phyloP scores from a whole-genome alignment of 2,888 invertebrate genomes.

The Tipula lateralis region DNA sequence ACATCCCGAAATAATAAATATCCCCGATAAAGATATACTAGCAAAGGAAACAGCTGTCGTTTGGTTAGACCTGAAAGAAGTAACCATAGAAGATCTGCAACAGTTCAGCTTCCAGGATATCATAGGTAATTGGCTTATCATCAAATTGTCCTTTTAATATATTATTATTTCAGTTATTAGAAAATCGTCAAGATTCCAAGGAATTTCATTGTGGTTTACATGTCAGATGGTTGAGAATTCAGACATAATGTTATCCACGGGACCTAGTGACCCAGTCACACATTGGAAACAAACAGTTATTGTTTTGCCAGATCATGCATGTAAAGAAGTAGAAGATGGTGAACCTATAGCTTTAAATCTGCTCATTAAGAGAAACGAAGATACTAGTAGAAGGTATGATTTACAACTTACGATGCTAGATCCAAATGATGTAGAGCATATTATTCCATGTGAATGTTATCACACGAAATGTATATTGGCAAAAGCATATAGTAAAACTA shows the following conservation, averaged over 20 bases:
- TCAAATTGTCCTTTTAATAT: background rate
- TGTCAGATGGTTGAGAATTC: slow-evolving; percentile 56
- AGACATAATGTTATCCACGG: slow-evolving; percentile 68
- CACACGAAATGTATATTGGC: slow-evolving; percentile 74
- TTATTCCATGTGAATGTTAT: slow-evolving; percentile 70
- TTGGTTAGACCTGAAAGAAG: slow-evolving; percentile 64
- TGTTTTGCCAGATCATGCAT: slow-evolving; percentile 63
- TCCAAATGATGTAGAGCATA: slow-evolving; percentile 64
- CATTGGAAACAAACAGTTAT: slow-evolving; percentile 96
- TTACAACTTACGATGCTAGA: slow-evolving; percentile 67
- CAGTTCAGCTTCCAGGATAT: slow-evolving; percentile 59
- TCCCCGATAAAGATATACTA: background rate
- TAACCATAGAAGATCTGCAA: slow-evolving; percentile 57
- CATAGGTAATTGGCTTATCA: slow-evolving; percentile 42
- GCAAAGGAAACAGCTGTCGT: slow-evolving; percentile 55
- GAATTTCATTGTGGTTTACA: slow-evolving; percentile 76
- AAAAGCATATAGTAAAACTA: slow-evolving; percentile 46
- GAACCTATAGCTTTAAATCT: slow-evolving; percentile 68
- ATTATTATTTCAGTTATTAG: slow-evolving; percentile 39
- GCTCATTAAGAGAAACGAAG: slow-evolving; percentile 50
- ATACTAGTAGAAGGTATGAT: slow-evolving; percentile 53
- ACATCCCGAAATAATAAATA: slow-evolving; percentile 57
- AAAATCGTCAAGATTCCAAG: slow-evolving; percentile 60
- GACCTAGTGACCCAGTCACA: slow-evolving; percentile 67
- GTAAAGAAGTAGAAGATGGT: slow-evolving; percentile 48